phyloP scores from a whole-genome alignment of 2,113 vertebrate species.

The Struthio camelus region DNA sequence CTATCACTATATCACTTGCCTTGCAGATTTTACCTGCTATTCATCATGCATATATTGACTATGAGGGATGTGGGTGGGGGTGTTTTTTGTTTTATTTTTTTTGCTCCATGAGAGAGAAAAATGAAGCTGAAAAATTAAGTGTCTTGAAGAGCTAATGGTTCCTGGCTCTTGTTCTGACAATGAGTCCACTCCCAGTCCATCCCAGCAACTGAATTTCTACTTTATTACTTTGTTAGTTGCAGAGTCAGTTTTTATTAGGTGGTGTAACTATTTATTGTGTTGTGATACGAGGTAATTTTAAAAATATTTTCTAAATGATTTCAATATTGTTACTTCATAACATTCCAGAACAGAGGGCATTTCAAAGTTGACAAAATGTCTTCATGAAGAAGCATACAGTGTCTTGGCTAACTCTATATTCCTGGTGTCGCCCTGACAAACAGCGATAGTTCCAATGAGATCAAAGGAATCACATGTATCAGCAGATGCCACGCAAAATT shows the following conservation, averaged over 20 bases:
- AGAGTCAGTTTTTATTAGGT: not conserved
- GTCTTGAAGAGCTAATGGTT: not conserved
- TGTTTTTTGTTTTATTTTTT: not conserved
- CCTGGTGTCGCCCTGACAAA: not conserved
- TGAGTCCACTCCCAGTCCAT: not conserved
- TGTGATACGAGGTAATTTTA: not conserved
- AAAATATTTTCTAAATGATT: not conserved
- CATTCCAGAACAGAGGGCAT: not conserved
- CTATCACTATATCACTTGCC: not conserved
- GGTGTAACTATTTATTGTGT: not conserved
- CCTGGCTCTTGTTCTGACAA: not conserved
- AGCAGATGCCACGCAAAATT: not conserved
- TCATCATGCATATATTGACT: not conserved
- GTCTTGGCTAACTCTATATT: not conserved
- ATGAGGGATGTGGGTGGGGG: not conserved
- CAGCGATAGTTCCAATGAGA: not conserved
- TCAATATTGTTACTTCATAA: not conserved
- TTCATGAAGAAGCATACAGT: not conserved
- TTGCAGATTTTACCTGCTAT: not conserved
- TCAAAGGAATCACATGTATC: not conserved
- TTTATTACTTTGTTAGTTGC: not conserved
- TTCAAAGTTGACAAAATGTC: not conserved
- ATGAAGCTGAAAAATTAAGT: not conserved
- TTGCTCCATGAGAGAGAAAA: not conserved
- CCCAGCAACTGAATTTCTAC: not conserved